Evolutionary conservation across 2,797 vertebrate species (phyloP), one percentile per base, ranked within the genome.

Genomic region (Ctenosaura bakeri): DNA sequence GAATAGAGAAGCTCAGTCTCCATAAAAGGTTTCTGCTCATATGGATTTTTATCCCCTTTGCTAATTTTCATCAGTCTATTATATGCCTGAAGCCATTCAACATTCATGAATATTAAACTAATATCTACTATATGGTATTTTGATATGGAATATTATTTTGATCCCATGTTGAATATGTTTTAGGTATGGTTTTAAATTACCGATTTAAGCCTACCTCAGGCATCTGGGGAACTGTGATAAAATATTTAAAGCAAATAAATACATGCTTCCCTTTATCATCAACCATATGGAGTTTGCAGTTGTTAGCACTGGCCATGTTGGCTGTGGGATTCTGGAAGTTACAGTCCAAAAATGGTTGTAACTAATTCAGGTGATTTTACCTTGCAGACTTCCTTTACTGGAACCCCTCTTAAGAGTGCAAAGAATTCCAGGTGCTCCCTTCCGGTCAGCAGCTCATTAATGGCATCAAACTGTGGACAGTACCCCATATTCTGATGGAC

Each of bases 401-500:
- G 99, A 91, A 99, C 98, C 0, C 99, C 99, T 79, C 99, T 97
- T 73, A 99, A 96, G 84, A 99, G 95, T 0, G 99, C 99, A 54
- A 99, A 99, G 92, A 99, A 98, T 94, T 99, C 99, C 96, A 99
- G 97, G 1, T 99, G 99, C 78, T 99, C 99, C 94, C 99, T 94
- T 6, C 99, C 99, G 0, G 99, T 99, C 94, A 99, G 96, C 90
- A 99, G 97, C 62, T 99, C 99, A 7, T 98, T 99, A 94, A 99
- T 97, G 94, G 99, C 99, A 92, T 99, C 99, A 1, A 99, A 99
- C 97, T 99, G 99, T 77, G 99, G 99, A 86, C 99, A 99, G 93
- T 99, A 99, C 2, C 99, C 99, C 98, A 99, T 99, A 96, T 98
- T 98, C 96, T 97, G 98, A 92, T 99, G 98, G 32, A 99, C 99